phyloP scores from a whole-genome alignment of 2,888 invertebrate species.

The Smittia sp. region DNA sequence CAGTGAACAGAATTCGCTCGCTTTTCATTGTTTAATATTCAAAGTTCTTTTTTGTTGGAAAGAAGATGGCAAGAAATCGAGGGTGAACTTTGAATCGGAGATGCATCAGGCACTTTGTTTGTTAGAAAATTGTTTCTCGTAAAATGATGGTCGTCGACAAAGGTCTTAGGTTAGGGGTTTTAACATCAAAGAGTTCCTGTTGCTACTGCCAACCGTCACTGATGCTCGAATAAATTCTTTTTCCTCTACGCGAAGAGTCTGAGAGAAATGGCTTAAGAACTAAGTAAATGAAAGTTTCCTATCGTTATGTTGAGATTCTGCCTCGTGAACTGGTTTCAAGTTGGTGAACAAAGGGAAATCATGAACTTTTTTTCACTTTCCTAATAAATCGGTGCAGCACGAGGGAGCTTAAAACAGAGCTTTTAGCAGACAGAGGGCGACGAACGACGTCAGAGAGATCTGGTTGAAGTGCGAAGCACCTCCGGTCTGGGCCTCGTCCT shows the following conservation, averaged over 20 bases:
- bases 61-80: background rate
- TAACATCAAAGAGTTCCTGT: background rate
- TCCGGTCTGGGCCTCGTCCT: background rate
- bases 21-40: background rate
- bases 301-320: background rate
- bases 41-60: background rate
- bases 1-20: background rate
- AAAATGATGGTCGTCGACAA: background rate
- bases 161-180: background rate
- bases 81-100: background rate
- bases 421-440: background rate
- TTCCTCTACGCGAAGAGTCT: background rate
- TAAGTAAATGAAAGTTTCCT: background rate
- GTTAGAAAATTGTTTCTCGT: background rate
- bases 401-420: background rate
- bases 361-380: background rate
- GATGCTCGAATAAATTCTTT: background rate
- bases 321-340: background rate
- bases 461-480: background rate
- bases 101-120: slow-evolving; percentile 26
- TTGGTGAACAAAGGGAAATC: background rate
- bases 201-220: background rate
- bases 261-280: background rate
- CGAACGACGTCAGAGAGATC: background rate
- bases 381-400: background rate